Evolutionary conservation across 2,888 invertebrate species (phyloP), one percentile per base, ranked within the genome.

Genomic region (Drosophila merina): DNA sequence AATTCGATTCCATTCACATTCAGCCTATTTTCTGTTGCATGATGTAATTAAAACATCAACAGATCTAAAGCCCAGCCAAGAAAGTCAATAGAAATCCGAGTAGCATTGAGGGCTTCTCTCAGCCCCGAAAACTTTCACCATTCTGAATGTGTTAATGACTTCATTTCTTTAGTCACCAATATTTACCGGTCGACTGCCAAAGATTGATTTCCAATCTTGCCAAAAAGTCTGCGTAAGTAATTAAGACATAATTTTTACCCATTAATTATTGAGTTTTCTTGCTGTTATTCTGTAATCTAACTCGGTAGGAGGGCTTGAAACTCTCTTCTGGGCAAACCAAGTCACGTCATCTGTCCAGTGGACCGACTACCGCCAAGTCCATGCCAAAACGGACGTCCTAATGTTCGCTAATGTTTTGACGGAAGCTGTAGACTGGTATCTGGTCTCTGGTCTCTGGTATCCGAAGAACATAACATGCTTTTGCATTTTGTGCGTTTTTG

Each of bases 101-200:
- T 20, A 4, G 44, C 20, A 20, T 51, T 36, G 8, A 50, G 63
- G 9, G 50, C 36, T 20, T 20, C 20, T 20, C 20, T 20, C 20
- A 30, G 31, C 66, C 45, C 64, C 52, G 48, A 68, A 70, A 80
- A 85, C 80, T 80, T 80, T 80, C 80, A 74, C 80, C 82, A 82
- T 76, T 80, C 82, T 85, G 82, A 76, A 82, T 79, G 83, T 67
- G 67, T 50, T 71, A 60, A 71, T 60, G 68, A 70, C 36, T 59
- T 71, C 69, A 60, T 71, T 70, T 70, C 71, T 55, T 59, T 60
- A 36, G 49, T 71, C 71, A 40, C 54, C 38, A 38, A 52, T 31
- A 59, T 42, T 62, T 63, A 64, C 45, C 66, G 51, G 45, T 26
- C 38, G 36, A 51, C 47, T 59, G 60, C 31, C 40, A 48, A 40